A percentile compares a stretch with the other conserved stretches of the same genome.
Evolutionary conservation across 2,113 vertebrate genomes (phyloP).

Genomic region (Myrmecophaga tridactyla): DNA sequence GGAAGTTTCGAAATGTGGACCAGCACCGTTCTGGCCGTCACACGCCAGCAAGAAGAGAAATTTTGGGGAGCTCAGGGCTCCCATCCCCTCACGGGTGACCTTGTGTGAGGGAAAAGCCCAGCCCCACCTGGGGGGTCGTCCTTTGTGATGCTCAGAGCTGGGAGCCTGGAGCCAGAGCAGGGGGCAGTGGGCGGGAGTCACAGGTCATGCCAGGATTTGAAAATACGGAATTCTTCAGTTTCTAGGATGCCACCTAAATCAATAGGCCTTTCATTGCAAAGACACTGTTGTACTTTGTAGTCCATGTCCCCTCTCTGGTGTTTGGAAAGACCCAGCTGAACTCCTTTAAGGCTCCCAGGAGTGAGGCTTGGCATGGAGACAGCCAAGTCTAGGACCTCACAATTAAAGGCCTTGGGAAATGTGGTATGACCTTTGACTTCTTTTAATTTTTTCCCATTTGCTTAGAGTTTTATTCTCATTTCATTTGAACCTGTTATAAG

Average conservation of each 20-base stretch:
- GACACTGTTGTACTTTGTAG: accelerated
- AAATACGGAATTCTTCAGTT: neutral
- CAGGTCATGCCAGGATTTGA: accelerated
- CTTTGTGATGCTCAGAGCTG: no score
- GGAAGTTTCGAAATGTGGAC: neutral
- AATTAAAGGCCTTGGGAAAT: neutral
- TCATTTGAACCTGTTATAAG: no score
- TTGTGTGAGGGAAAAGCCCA: neutral
- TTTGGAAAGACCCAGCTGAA: neutral
- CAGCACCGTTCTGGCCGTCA: neutral
- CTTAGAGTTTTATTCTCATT: no score
- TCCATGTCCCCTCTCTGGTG: accelerated
- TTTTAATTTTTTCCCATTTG: neutral
- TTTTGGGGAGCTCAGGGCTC: neutral
- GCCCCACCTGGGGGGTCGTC: neutral
- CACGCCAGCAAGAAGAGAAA: neutral
- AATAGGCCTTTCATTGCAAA: accelerated
- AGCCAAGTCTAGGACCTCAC: accelerated
- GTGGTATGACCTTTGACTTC: neutral
- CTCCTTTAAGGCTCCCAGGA: neutral
- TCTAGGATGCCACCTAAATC: accelerated
- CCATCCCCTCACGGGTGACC: neutral
- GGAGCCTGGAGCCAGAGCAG: no score
- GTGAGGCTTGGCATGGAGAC: neutral
- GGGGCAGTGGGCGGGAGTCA: accelerated